Base-by-base conservation (phyloP, 2,113 vertebrate species). In the Calyptomena viridis region DNA sequence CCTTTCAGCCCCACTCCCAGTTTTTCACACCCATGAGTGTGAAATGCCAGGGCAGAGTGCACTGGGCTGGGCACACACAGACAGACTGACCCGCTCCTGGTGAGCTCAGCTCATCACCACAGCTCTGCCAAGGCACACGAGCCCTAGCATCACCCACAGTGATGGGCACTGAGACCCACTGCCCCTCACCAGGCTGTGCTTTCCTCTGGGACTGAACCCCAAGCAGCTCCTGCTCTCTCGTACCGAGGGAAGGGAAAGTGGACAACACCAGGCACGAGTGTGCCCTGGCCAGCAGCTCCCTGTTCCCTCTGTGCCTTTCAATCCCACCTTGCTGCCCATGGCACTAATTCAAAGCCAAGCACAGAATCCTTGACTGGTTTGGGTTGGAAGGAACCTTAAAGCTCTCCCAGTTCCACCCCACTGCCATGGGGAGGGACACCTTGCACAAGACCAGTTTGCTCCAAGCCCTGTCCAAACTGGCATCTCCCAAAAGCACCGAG, bases 261-360 rank as follows among this genome's bases (percentile, higher is more conserved):
- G n/a, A 6, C 1, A 6, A 7, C n/a, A 5, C 2, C 46, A 30
- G 58, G 50, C 11, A 53, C 13, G 59, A 28, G 58, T 4, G 2
- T 5, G 8, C 28, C 53, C 73, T 28, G 5, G 3, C 42, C 44
- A 2, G 28, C 63, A 68, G 71, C 76, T 59, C 76, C 68, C 60
- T 12, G 10, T 50, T 47, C 56, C 15, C 50, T 33, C 31, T 0
- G 0, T 7, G 44, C 62, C 47, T 35, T 39, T 58, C 66, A 10
- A 39, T 4, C 46, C 62, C 58, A 19, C 22, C 25, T 14, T 5
- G 20, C 66, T 81, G 50, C 83, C 66, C 71, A 9, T 39, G 5
- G 0, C 0, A 1, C 27, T 22, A n/a, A 56, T 4, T 72, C 82
- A 11, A 2, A 1, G 21, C 62, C 37, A 14, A 58, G 39, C 62